Conservation (phyloP, 2,113 vertebrate genomes). For the Numenius arquata region DNA sequence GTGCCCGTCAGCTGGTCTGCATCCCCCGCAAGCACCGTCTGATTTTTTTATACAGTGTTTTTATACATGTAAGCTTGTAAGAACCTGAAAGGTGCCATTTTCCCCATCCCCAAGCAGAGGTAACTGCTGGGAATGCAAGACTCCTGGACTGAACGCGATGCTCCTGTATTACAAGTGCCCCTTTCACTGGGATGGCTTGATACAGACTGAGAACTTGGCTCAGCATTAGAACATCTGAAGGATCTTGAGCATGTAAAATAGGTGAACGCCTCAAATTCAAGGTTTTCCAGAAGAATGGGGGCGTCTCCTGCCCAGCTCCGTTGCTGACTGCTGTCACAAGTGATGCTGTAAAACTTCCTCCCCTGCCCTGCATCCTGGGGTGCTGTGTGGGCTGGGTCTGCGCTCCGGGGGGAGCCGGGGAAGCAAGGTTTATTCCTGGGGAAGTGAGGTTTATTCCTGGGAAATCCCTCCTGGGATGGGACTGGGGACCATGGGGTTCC, state of each 20-base stretch:
- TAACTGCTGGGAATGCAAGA: neutral
- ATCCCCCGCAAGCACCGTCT: neutral
- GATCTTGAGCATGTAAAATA: neutral
- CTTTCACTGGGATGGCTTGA: neutral
- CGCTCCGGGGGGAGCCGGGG: rapidly evolving
- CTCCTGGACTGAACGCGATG: neutral
- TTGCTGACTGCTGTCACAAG: rapidly evolving
- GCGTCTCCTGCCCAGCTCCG: neutral
- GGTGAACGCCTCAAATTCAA: neutral
- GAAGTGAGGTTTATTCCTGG: neutral
- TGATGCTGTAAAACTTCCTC: neutral
- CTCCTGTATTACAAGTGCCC: neutral
- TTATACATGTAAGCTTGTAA: rapidly evolving
- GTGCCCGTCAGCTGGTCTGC: neutral
- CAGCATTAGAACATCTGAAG: neutral
- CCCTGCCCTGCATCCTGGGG: neutral
- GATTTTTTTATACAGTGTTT: neutral
- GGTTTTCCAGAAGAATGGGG: neutral
- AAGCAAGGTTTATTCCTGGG: neutral
- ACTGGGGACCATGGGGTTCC: neutral
- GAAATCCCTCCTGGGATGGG: neutral
- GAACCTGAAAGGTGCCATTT: neutral
- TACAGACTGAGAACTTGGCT: neutral
- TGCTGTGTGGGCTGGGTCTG: neutral
- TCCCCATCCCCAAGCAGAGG: neutral